These are phyloP conservation scores for Thera britannica DNA, from an alignment of 2,888 invertebrate species.

Conservation along the genomic window DNA sequence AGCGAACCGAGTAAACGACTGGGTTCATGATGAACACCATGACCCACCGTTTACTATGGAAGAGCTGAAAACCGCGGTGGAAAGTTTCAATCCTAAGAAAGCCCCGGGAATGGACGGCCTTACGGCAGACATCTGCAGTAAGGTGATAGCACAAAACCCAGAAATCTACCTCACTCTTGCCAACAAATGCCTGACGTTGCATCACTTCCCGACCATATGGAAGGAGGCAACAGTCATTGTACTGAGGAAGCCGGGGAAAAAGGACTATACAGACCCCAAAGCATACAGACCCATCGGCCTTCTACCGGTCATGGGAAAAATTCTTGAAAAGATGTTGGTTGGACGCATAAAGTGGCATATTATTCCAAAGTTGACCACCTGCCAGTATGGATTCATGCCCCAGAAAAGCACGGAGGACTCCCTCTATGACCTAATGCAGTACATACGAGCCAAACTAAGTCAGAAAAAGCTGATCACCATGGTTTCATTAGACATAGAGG, in stretches of 20 bases:
- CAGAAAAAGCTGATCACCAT: no score
- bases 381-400: slow-evolving; percentile 16
- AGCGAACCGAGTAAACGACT: slow-evolving; percentile 16
- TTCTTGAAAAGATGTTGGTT: slow-evolving; percentile 21
- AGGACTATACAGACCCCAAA: slow-evolving; percentile 30
- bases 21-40: not conserved
- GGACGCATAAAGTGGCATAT: slow-evolving; percentile 12
- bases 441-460: no score
- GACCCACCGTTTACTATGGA: slow-evolving; percentile 23
- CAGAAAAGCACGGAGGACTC: not conserved
- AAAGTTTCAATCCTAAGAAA: slow-evolving; percentile 36
- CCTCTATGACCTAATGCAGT: no score
- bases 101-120: slow-evolving; percentile 31
- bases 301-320: slow-evolving; percentile 38
- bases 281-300: slow-evolving; percentile 42
- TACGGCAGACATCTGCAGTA: slow-evolving; percentile 2
- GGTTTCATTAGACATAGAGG: no score
- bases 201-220: slow-evolving; percentile 14
- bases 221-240: slow-evolving; percentile 21
- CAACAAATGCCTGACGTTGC: not conserved
- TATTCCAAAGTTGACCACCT: slow-evolving; percentile 4
- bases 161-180: not conserved
- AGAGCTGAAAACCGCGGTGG: slow-evolving; percentile 20
- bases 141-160: not conserved
- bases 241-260: slow-evolving; percentile 4